Base-by-base conservation (phyloP, 2,888 invertebrate species). In the Cancer borealis region DNA sequence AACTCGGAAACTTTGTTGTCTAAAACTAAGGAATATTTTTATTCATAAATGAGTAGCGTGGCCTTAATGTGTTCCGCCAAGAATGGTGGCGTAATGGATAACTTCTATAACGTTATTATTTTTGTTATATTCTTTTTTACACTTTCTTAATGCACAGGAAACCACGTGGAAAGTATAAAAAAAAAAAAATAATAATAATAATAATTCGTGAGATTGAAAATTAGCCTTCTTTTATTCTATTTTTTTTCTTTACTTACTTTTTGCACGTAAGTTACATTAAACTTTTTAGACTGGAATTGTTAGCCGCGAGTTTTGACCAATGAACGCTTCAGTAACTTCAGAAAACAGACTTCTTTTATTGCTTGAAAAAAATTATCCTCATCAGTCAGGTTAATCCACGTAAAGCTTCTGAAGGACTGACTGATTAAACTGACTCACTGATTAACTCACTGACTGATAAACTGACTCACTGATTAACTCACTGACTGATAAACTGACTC, bases 1-100 rank as follows among this genome's bases (percentile, higher is more conserved):
- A n/a, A 73, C n/a, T 73, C n/a, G 3, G 73, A 73, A 73, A 73
- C 73, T 73, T 73, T 73, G 73, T 73, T 73, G 73, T 73, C 4
- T 73, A 73, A 73, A 73, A 73, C 73, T 26, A 73, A 73, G 73
- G 73, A 26, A 73, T 73, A 73, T 73, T 73, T 73, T 73, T 73
- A 73, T 73, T 73, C 73, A 73, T 21, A 73, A 73, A 73, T n/a
- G 73, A n/a, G n/a, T 26, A 73, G n/a, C 73, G 73, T 73, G 73
- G n/a, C 73, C 73, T 73, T 73, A 73, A 73, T 73, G 73, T 26
- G n/a, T 73, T 73, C 73, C 26, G 21, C 73, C 73, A 73, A 73
- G 73, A 73, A 21, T 73, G 26, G n/a, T n/a, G 73, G n/a, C 54
- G 54, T 73, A 73, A 73, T 73, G n/a, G 73, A 26, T 73, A 73